These are phyloP conservation scores for Coluber constrictor DNA, from an alignment of 2,797 vertebrate genomes.

Conservation along the genomic window DNA sequence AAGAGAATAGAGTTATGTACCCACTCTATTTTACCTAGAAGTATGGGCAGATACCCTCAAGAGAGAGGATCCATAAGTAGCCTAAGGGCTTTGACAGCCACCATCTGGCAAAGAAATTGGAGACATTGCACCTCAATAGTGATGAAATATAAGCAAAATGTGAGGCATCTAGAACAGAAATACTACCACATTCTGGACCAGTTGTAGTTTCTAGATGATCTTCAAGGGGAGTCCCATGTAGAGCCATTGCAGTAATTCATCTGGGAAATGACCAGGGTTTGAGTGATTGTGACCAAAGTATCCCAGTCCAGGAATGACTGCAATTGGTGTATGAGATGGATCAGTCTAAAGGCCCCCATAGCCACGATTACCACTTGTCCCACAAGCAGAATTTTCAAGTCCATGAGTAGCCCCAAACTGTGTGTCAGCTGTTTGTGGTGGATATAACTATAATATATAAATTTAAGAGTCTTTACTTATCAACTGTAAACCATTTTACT, in stretches of 20 bases:
- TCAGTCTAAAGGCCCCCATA: background rate
- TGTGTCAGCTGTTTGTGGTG: background rate
- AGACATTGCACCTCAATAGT: background rate
- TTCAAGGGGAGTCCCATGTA: too few species aligned
- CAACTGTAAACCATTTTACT: too few species aligned
- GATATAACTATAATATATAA: too few species aligned
- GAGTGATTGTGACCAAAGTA: background rate
- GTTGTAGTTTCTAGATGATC: background rate
- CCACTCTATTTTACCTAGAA: background rate
- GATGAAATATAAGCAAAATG: background rate
- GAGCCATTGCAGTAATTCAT: background rate
- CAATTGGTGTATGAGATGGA: background rate
- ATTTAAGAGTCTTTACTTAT: too few species aligned
- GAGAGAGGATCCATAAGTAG: background rate
- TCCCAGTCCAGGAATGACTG: background rate
- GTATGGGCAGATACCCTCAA: background rate
- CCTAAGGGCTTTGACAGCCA: background rate
- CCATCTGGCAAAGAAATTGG: background rate
- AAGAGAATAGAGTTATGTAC: background rate
- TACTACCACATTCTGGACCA: background rate
- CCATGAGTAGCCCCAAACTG: background rate
- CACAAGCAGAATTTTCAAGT: background rate
- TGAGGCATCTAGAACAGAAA: background rate
- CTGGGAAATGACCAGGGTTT: background rate
- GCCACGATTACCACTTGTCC: background rate